These are phyloP conservation scores for Trachelus tabidus DNA, from an alignment of 2,888 invertebrate species.

Conservation along the genomic window DNA sequence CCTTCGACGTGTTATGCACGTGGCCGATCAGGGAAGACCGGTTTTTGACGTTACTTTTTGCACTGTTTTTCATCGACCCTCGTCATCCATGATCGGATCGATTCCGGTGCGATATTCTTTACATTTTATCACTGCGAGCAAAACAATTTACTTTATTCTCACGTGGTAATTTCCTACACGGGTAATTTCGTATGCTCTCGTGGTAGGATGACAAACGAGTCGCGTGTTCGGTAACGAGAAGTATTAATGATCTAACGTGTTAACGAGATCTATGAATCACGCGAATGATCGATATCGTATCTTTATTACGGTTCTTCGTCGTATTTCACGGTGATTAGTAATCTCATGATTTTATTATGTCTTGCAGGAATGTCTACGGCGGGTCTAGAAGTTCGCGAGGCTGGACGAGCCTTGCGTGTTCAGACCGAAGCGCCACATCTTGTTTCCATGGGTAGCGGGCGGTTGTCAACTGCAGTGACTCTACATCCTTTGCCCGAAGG, in stretches of 20 bases:
- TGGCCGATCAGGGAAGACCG: conserved; percentile 35
- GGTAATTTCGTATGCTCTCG: neutral
- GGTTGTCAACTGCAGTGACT: conserved; percentile 92
- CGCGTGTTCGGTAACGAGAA: neutral
- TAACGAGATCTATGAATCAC: neutral
- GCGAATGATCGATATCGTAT: neutral
- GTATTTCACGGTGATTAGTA: neutral
- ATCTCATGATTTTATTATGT: conserved; percentile 11
- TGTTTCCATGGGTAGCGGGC: conserved; percentile 90
- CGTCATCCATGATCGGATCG: conserved; percentile 9
- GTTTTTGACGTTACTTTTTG: conserved; percentile 33
- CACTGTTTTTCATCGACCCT: conserved; percentile 21
- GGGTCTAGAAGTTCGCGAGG: conserved; percentile 62
- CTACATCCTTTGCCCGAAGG: conserved; percentile 91
- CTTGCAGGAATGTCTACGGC: conserved; percentile 59
- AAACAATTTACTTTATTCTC: neutral
- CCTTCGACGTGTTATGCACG: conserved; percentile 4
- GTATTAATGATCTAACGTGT: neutral
- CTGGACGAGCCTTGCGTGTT: conserved; percentile 73
- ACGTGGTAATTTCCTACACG: neutral
- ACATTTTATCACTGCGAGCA: neutral
- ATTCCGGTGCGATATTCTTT: neutral
- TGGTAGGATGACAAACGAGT: neutral
- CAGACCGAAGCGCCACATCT: conserved; percentile 89
- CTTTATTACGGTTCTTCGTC: neutral